Conservation (phyloP, 2,888 invertebrate species). For the Tigriopus californicus region DNA sequence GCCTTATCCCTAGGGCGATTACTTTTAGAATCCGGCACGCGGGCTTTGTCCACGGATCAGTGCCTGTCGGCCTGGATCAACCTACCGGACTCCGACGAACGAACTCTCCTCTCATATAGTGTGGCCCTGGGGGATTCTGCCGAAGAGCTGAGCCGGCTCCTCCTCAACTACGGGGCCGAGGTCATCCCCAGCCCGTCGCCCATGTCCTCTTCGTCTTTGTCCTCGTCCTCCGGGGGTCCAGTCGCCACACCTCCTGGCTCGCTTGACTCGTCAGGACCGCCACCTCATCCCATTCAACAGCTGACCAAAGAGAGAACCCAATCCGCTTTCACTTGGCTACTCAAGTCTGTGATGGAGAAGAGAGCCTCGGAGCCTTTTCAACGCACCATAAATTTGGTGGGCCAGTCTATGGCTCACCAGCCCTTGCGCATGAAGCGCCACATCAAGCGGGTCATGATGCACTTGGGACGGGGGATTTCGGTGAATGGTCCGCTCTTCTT, state of each 20-base stretch:
- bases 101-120: constrained; percentile 19
- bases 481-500: constrained; percentile 15
- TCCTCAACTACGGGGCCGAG: constrained; percentile 20
- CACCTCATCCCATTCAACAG: neutral
- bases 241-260: no score
- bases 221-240: no score
- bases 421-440: constrained; percentile 12
- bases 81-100: constrained; percentile 14
- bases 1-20: no score
- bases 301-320: neutral
- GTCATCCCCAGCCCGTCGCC: constrained; percentile 15
- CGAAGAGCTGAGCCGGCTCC: constrained; percentile 17
- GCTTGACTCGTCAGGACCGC: neutral
- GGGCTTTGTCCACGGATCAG: no score
- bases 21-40: no score
- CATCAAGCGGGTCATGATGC: constrained; percentile 11
- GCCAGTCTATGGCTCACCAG: constrained; percentile 13
- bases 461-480: constrained; percentile 6
- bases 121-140: constrained; percentile 18
- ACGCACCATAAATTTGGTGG: constrained; percentile 9
- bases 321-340: constrained; percentile 16
- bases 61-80: no score
- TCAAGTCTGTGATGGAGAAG: neutral
- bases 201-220: no score
- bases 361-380: neutral